Base-by-base conservation (phyloP, 2,888 invertebrate genomes). In the Chalcosyrphus nemorum region DNA sequence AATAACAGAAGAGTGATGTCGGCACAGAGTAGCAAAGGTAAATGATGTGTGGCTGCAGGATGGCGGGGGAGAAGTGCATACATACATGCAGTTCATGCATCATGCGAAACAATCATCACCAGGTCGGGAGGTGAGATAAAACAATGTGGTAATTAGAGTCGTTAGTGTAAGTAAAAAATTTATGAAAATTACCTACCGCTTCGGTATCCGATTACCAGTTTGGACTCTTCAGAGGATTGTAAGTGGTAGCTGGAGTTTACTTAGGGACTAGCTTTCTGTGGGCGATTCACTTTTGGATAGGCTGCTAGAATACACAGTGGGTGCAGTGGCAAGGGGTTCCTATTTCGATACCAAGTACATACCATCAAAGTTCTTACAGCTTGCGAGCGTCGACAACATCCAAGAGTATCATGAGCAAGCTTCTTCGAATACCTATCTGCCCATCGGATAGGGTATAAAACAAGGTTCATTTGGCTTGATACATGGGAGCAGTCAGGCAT, bases 61-160 rank as follows among this genome's bases (percentile, higher is more conserved):
- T 35, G 70, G 66, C 29, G 27, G 4, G 24, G 47, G 7, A 38
- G 38, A 17, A 47, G 13, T 19, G 19, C 27, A 68, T 7, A n/a
- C 27, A 56, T 84, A 74, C 80, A 70, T 80, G 80, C 74, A 75
- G 84, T 84, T 65, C 84, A 84, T 80, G 84, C 63, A 84, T 84
- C 84, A 84, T 84, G 84, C 84, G 80, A 84, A 84, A 80, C 84
- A 84, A 84, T 84, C 84, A 84, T 84, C 84, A 84, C 84, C 84
- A 84, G 80, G 80, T 84, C 84, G 80, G 74, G 63, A 84, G 84
- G 84, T 84, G 84, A 84, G 84, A 84, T 84, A 80, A 80, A 84
- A 84, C 84, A 84, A 84, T 84, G 84, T 84, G 84, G 84, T 84
- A 84, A 84, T 84, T 84, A 84, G 84, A 80, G 84, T 84, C 78